Conservation (phyloP, 2,888 invertebrate genomes). For the Eupithecia subumbrata region DNA sequence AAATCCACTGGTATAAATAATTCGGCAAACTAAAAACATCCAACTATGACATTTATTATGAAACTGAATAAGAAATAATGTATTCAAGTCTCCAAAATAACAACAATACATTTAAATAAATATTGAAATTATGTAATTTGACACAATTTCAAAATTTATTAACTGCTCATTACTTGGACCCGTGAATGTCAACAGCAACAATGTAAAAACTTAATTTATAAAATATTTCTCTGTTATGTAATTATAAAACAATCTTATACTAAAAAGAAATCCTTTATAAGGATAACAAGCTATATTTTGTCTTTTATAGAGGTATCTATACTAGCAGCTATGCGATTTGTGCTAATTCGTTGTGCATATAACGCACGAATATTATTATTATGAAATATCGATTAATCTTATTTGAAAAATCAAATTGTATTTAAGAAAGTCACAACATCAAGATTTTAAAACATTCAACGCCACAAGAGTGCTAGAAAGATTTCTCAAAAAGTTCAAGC, state of each 20-base stretch:
- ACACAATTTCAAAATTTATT: conserved; percentile 58
- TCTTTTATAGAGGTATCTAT: conserved; percentile 76
- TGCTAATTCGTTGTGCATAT: conserved; percentile 69
- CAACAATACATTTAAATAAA: conserved; percentile 49
- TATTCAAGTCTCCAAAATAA: conserved; percentile 44
- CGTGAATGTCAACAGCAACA: conserved; percentile 75
- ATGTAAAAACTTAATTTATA: conserved; percentile 74
- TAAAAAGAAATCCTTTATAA: conserved; percentile 78
- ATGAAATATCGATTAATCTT: conserved; percentile 41
- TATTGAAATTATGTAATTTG: conserved; percentile 43
- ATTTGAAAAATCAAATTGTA: conserved; percentile 57
- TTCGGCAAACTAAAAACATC: conserved; percentile 33
- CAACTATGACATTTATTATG: conserved; percentile 17
- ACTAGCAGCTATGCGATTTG: conserved; percentile 71
- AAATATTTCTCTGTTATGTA: conserved; percentile 71
- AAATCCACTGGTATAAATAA: conserved; percentile 21
- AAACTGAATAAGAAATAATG: conserved; percentile 32
- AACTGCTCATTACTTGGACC: conserved; percentile 72
- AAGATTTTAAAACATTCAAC: conserved; percentile 32
- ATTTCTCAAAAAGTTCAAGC: conserved; percentile 33
- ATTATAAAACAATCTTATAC: conserved; percentile 70
- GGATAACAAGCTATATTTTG: conserved; percentile 81
- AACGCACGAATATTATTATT: conserved; percentile 56
- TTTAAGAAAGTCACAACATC: conserved; percentile 37
- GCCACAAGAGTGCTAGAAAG: conserved; percentile 28